Base-by-base conservation (phyloP, 2,797 vertebrate genomes). In the Mormyrops attenuatus region DNA sequence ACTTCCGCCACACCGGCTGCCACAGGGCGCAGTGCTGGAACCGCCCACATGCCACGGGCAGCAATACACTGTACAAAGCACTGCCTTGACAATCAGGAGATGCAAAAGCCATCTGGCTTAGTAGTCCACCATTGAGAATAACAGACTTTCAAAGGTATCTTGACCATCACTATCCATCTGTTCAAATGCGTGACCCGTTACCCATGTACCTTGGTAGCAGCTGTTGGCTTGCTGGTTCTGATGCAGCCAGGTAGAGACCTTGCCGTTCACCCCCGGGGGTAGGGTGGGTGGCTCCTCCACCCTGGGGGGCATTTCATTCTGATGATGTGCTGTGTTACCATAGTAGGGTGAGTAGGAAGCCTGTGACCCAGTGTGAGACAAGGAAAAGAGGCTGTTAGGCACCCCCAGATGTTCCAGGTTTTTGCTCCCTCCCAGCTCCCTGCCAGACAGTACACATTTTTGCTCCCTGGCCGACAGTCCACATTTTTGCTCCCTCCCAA, bases 161-260 rank as follows among this genome's bases (percentile, higher is more conserved):
- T 73, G 13, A 38, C 30, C 30, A 17, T 34, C 66, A 38, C 30
- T 38, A 38, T 34, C 30, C 66, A 73, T 38, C 30, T 73, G 66
- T 38, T 73, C 30, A 73, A 34, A 38, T 17, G 66, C 17, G 66
- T 69, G 63, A 69, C 63, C 63, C 26, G 1, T 85, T n/a, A 69
- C 34, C 87, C 8, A 57, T 41, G 55, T 94, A 98, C 97, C 97
- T 3, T 97, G 96, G 9, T 95, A 95, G 60, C 97, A 99, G 88
- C 92, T 94, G 90, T 98, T 97, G 2, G 96, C 93, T 63, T 96
- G 92, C 6, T 97, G 96, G 22, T 95, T 97, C 89, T 97, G 96
- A 94, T 96, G 97, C 91, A 99, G 95, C 98, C 98, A 99, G 0
- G 97, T 96, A 0, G 96, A 95, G 89, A 98, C 97, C 93, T 97